Evolutionary conservation across 2,113 vertebrate species (phyloP).

Genomic region (Chamaea fasciata): DNA sequence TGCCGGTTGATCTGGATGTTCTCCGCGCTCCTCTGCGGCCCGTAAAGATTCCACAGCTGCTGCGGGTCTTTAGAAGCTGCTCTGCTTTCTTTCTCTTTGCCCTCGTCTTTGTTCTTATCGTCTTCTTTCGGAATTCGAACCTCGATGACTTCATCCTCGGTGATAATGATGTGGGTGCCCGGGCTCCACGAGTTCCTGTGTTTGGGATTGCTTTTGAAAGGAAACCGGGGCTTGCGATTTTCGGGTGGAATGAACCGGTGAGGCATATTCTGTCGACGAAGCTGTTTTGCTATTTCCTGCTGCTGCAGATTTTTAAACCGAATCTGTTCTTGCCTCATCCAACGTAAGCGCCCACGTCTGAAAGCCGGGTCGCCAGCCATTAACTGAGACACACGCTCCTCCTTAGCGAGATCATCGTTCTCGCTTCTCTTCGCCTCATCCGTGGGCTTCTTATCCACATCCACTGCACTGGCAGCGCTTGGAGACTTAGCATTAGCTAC

Average conservation of each 20-base stretch:
- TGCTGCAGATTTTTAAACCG: slow-evolving; percentile 94
- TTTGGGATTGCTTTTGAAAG: slow-evolving; percentile 94
- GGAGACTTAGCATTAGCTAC: slow-evolving; percentile 25
- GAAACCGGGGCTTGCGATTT: slow-evolving; percentile 95
- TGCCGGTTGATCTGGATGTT: slow-evolving; percentile 79
- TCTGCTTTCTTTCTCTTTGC: slow-evolving; percentile 53
- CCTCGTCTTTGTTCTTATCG: slow-evolving; percentile 75
- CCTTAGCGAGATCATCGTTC: slow-evolving; percentile 60
- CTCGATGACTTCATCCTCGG: slow-evolving; percentile 91
- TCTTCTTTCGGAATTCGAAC: slow-evolving; percentile 93
- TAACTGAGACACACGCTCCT: slow-evolving; percentile 74
- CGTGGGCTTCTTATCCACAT: neutral
- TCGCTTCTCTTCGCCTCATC: slow-evolving; percentile 54
- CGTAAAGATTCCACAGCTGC: slow-evolving; percentile 68
- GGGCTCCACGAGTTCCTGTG: slow-evolving; percentile 98
- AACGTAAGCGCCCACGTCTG: slow-evolving; percentile 82
- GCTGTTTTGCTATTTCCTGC: slow-evolving; percentile 93
- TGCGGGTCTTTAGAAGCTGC: slow-evolving; percentile 69
- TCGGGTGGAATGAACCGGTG: slow-evolving; percentile 96
- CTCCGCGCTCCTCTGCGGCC: slow-evolving; percentile 68
- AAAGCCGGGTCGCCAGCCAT: slow-evolving; percentile 81
- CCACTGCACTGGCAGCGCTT: neutral
- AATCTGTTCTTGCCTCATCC: slow-evolving; percentile 94
- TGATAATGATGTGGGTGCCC: slow-evolving; percentile 96
- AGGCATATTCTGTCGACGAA: slow-evolving; percentile 86